Evolutionary conservation across 64 coral and sea anemone genomes (phyloP), one percentile per base, ranked within the genome.

Genomic region (Montipora foliosa): DNA sequence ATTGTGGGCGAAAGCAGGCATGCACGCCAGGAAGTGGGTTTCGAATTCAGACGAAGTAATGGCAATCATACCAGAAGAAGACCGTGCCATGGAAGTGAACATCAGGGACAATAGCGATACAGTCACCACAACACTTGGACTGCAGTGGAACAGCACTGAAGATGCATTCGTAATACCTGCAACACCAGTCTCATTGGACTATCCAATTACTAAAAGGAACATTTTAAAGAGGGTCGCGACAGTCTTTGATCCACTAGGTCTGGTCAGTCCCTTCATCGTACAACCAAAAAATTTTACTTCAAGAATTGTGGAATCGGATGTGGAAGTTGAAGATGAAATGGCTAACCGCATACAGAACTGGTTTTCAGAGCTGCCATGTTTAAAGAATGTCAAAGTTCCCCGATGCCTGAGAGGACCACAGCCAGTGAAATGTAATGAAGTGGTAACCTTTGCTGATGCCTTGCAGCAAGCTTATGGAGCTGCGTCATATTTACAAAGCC

Each of bases 361-460:
- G 88, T 79, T 95, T n/a, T 17, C 37, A 46, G 70, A 95, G 59
- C 74, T 95, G 29, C 67, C 57, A 3, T 25, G 73, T 0, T 49
- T 95, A 24, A 13, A 24, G 9, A 57, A 77, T 0, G 20, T 95
- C 16, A 52, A 60, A 0, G 62, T 95, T 50, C 94, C 94, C 13
- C 72, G 89, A 29, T 91, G 89, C 79, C 45, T 95, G 10, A 79
- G 84, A 70, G 16, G 9, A 8, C 47, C 15, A 49, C 19, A 24
- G 19, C 44, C 85, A 14, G 80, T 81, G 8, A 87, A 79, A 25
- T 76, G 69, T 15, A 67, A 55, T 48, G 78, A 17, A 16, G 47
- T 95, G 15, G 74, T 79, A 7, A 91, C 75, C 8, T 95, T 95
- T 91, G 81, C 79, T 44, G 88, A 91, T 75, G 94, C 94, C 24